Evolutionary conservation across 2,888 invertebrate species (phyloP), one percentile per base, ranked within the genome.

Genomic region (Megastigmus dorsalis): DNA sequence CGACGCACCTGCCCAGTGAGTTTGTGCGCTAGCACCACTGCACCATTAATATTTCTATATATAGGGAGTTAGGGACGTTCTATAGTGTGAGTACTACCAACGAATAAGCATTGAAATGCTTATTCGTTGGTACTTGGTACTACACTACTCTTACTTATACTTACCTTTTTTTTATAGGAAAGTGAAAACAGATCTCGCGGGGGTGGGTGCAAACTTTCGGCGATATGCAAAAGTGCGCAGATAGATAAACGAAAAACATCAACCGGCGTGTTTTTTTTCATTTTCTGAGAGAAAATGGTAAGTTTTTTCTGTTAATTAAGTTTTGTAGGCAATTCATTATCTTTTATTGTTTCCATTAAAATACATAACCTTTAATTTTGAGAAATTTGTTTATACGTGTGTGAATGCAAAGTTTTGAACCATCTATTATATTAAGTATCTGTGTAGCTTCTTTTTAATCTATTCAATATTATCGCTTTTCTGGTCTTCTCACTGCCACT

Each of bases 201-300:
- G 18, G 18, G 43, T 43, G 43, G 20, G 4, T 9, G 1, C 3
- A 18, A 20, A 45, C 20, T 45, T 48, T 23, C 18, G 0, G 13
- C 18, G 15, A 33, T 18, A 54, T 54, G 54, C 5, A n/a, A 54
- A 54, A 33, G 2, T 33, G 9, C 18, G 5, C 2, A 33, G 18
- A 15, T 13, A 54, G 7, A 54, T 54, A 54, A 33, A 33, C 33
- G 6, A n/a, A 13, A 36, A 18, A n/a, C 20, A 26, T 50, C n/a
- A n/a, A 57, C 13, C 1, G 15, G 15, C 7, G 20, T 33, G n/a
- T 52, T 65, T 18, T 38, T 52, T 20, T 23, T 26, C 3, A 4
- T 48, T 55, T 41, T 43, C n/a, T n/a, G n/a, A n/a, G n/a, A n/a
- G 1, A 55, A 23, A 55, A 68, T 59, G 68, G 68, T 59, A 38